phyloP scores from a whole-genome alignment of 2,888 invertebrate species.

The Habrosyne pyritoides region DNA sequence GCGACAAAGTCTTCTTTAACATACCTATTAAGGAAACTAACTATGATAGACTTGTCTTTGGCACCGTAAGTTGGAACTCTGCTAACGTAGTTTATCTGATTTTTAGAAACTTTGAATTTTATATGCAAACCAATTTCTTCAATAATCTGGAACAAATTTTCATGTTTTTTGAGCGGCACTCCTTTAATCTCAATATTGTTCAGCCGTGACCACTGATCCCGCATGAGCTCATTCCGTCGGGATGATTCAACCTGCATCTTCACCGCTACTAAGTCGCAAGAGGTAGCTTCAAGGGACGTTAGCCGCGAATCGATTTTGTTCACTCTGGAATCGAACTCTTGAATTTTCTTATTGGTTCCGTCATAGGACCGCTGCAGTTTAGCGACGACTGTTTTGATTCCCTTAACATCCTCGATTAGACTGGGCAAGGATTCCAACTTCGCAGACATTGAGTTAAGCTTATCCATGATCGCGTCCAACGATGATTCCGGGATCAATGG shows the following conservation, averaged over 20 bases:
- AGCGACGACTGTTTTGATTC: not conserved
- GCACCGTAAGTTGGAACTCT: slow-evolving; percentile 11
- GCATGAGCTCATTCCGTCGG: not conserved
- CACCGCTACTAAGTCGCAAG: slow-evolving; percentile 7
- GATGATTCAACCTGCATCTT: slow-evolving; percentile 11
- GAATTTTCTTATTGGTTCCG: not conserved
- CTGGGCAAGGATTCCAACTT: slow-evolving; percentile 11
- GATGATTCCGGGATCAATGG: slow-evolving; percentile 5
- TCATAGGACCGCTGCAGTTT: not conserved
- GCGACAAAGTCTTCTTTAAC: slow-evolving; percentile 20
- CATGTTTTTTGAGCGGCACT: slow-evolving; percentile 24
- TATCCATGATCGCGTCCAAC: slow-evolving; percentile 19
- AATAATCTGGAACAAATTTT: slow-evolving; percentile 19
- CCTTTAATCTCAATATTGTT: slow-evolving; percentile 27
- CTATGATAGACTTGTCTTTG: slow-evolving; percentile 14
- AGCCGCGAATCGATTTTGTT: not conserved
- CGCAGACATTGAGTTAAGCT: slow-evolving; percentile 21
- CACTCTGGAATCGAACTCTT: not conserved
- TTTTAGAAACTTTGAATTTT: slow-evolving; percentile 5
- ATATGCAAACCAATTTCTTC: slow-evolving; percentile 10
- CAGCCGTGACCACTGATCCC: slow-evolving; percentile 18
- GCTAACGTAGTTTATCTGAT: slow-evolving; percentile 17
- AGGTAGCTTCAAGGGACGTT: slow-evolving; percentile 9
- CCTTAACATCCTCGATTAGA: not conserved
- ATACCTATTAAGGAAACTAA: slow-evolving; percentile 18